These are phyloP conservation scores for Saccopteryx bilineata DNA, from an alignment of 2,113 vertebrate genomes.

Conservation along the genomic window DNA sequence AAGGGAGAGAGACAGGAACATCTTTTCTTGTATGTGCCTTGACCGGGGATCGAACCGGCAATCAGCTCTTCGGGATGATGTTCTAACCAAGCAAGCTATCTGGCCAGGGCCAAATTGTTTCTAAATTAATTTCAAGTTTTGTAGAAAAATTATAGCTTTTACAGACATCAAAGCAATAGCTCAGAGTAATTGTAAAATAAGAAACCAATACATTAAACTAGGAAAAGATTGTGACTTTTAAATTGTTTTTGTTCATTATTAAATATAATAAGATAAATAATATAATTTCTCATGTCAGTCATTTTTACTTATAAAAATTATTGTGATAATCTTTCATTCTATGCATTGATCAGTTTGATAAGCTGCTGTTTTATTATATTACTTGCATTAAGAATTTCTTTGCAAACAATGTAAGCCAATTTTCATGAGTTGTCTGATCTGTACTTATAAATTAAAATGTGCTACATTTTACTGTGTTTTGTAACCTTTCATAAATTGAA, in stretches of 20 bases:
- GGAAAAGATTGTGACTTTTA: slow-evolving; percentile 62
- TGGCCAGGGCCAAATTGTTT: slow-evolving; percentile 42
- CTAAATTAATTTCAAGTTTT: slow-evolving; percentile 75
- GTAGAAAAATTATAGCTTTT: slow-evolving; percentile 67
- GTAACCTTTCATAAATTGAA: slow-evolving; percentile 61
- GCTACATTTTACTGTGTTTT: slow-evolving; percentile 52
- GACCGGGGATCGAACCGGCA: no score
- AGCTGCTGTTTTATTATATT: slow-evolving; percentile 57
- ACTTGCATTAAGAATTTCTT: slow-evolving; percentile 61
- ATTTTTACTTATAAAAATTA: slow-evolving; percentile 60
- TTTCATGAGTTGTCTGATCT: slow-evolving; percentile 66
- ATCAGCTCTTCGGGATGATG: no score
- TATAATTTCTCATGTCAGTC: slow-evolving; percentile 45
- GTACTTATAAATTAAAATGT: slow-evolving; percentile 58
- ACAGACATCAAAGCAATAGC: slow-evolving; percentile 57
- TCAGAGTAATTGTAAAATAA: slow-evolving; percentile 57
- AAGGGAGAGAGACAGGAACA: no score
- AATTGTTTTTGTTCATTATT: slow-evolving; percentile 50
- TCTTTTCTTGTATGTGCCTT: no score
- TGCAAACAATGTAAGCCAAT: slow-evolving; percentile 54
- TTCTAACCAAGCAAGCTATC: no score
- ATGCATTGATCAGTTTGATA: slow-evolving; percentile 50
- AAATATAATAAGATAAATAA: slow-evolving; percentile 40
- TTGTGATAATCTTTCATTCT: slow-evolving; percentile 46
- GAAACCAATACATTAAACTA: slow-evolving; percentile 47